Conservation (phyloP, 2,797 vertebrate genomes). For the Xerus rutilus region DNA sequence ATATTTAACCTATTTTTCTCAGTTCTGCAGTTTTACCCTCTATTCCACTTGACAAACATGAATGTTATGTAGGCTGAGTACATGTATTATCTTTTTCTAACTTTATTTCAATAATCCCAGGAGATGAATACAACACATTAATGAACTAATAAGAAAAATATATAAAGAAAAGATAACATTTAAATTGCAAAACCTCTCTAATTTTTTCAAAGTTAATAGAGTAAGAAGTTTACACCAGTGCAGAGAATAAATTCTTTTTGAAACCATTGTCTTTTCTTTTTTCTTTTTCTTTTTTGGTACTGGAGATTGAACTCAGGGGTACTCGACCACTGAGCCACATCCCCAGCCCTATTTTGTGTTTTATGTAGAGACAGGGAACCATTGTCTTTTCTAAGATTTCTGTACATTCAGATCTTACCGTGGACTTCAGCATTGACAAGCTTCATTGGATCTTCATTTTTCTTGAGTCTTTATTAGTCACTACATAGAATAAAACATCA, state of each 20-base stretch:
- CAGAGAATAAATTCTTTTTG: background rate
- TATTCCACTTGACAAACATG: background rate
- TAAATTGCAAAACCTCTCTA: background rate
- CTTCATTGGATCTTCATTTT: background rate
- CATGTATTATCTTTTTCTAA: background rate
- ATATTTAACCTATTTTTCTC: background rate
- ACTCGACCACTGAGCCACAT: too few relatives aligned
- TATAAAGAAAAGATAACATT: background rate
- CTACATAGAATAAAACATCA: background rate
- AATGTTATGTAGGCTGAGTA: background rate
- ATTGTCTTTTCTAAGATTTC: background rate
- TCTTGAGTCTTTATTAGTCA: background rate
- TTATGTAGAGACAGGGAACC: too few relatives aligned
- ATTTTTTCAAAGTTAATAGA: background rate
- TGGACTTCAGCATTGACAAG: background rate
- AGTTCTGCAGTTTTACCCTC: background rate
- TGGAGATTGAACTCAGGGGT: too few relatives aligned
- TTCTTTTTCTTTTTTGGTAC: too few relatives aligned
- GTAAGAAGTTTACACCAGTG: background rate
- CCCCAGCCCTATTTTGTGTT: too few relatives aligned
- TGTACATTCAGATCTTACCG: background rate
- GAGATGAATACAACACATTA: background rate
- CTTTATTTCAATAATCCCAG: background rate
- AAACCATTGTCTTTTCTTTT: background rate
- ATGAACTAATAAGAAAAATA: background rate